Evolutionary conservation across 30 jellyfish, hydroid and myxozoan genomes (phyloP).

Genomic region (Euphysa ruthae): DNA sequence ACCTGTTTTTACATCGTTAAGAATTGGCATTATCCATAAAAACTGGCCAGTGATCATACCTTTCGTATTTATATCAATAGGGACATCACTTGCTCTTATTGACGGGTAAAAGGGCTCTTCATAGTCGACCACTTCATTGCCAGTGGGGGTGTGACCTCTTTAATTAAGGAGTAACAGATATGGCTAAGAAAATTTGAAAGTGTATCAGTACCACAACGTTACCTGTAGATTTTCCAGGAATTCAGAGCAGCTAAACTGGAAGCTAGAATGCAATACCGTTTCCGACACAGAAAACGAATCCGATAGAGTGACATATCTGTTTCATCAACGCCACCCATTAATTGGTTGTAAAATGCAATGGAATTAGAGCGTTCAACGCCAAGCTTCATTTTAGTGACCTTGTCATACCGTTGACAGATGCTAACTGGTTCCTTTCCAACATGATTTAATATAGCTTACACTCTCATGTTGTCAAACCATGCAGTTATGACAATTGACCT

Average conservation of each 20-base stretch:
- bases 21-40: slow-evolving; percentile 6
- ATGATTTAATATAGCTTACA: slow-evolving; percentile 19
- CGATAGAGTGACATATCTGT: too few species aligned
- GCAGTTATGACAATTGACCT: slow-evolving; percentile 25
- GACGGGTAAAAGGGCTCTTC: slow-evolving; percentile 3
- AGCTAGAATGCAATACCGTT: slow-evolving; percentile 21
- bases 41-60: slow-evolving; percentile 22
- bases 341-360: too few species aligned
- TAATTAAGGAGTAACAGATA: neutral
- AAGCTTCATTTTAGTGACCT: too few species aligned
- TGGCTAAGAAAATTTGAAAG: neutral
- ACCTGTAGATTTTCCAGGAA: slow-evolving; percentile 1
- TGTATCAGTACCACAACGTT: slow-evolving; percentile 11
- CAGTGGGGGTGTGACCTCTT: neutral
- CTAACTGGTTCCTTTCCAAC: slow-evolving; percentile 24
- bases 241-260: neutral
- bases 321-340: too few species aligned
- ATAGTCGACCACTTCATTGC: neutral
- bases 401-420: too few species aligned
- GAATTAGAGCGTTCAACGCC: too few species aligned
- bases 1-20: slow-evolving; percentile 7
- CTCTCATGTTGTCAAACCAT: slow-evolving; percentile 39
- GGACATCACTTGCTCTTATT: slow-evolving; percentile 24
- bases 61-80: slow-evolving; percentile 1
- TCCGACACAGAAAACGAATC: slow-evolving; percentile 7